phyloP scores from a whole-genome alignment of 2,797 vertebrate genomes.

The Hoplostethus mediterraneus region DNA sequence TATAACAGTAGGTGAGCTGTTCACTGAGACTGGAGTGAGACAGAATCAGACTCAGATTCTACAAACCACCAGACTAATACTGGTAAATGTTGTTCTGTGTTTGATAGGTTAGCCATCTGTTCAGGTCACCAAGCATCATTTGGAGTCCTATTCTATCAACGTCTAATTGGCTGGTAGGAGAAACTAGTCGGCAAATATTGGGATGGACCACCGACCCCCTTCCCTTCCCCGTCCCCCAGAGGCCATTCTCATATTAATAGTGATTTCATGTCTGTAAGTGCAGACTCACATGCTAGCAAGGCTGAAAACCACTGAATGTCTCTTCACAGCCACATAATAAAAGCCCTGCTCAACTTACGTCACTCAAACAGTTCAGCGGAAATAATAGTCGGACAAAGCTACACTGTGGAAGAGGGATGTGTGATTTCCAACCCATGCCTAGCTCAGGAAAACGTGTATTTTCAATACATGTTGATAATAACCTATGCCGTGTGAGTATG shows the following conservation, averaged over 20 bases:
- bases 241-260: constrained; percentile 35
- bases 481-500: not conserved
- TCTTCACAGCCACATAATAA: constrained; percentile 30
- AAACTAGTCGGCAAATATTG: not conserved
- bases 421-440: constrained; percentile 14
- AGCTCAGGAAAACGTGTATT: not conserved
- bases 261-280: constrained; percentile 47
- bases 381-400: not conserved
- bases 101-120: constrained; percentile 29
- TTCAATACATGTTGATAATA: too few species aligned
- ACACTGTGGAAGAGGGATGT: not conserved
- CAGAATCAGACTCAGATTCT: constrained; percentile 7
- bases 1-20: constrained; percentile 37
- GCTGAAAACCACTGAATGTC: constrained; percentile 31
- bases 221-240: not conserved
- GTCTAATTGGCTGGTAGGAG: not conserved
- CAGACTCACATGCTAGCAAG: constrained; percentile 40
- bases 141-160: not conserved
- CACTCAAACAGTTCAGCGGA: constrained; percentile 19
- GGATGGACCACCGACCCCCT: constrained; percentile 12
- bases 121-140: constrained; percentile 15
- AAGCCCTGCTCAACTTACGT: constrained; percentile 28
- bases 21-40: constrained; percentile 38
- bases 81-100: constrained; percentile 27
- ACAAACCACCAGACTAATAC: constrained; percentile 1